These are phyloP conservation scores for Anthophora plumipes DNA, from an alignment of 2,888 invertebrate genomes.

Conservation along the genomic window DNA sequence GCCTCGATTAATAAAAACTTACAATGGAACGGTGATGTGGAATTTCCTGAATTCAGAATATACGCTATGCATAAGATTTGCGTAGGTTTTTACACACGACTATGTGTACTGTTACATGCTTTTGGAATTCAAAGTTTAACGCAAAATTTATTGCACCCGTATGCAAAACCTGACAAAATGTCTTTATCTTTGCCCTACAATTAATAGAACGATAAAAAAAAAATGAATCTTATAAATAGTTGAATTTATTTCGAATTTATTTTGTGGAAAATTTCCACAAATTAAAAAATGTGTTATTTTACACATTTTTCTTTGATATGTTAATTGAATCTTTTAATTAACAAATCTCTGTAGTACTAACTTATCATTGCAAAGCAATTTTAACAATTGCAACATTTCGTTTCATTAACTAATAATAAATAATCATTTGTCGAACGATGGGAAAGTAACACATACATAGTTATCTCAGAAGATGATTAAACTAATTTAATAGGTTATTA, in stretches of 20 bases:
- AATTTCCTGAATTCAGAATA: slow-evolving; percentile 64
- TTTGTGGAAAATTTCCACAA: slow-evolving; percentile 1
- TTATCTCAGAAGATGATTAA: slow-evolving; percentile 14
- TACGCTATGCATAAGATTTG: slow-evolving; percentile 29
- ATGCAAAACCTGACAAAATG: slow-evolving; percentile 22
- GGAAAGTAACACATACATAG: not conserved
- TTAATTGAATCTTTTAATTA: not conserved
- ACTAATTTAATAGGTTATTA: slow-evolving; percentile 26
- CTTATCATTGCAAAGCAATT: not conserved
- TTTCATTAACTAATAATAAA: slow-evolving; percentile 19
- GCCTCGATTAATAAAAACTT: not conserved
- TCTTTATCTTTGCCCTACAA: slow-evolving; percentile 12
- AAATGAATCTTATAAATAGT: not conserved
- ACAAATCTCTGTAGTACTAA: not conserved
- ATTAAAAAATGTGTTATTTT: slow-evolving; percentile 9
- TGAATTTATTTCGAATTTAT: slow-evolving; percentile 39
- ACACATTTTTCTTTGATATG: not conserved
- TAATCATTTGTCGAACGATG: not conserved
- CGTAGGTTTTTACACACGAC: slow-evolving; percentile 36
- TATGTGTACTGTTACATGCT: slow-evolving; percentile 42
- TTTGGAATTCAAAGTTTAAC: slow-evolving; percentile 46
- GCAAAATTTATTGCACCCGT: slow-evolving; percentile 51
- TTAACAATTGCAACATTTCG: not conserved
- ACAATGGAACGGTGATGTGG: slow-evolving; percentile 7
- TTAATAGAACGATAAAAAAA: slow-evolving; percentile 9